Percentiles rank a stretch among this genome's conserved stretches.
These are phyloP conservation scores for Oopsacas minuta DNA, from an alignment of 37 sponge, comb jelly and placozoan genomes.

Conservation along the genomic window DNA sequence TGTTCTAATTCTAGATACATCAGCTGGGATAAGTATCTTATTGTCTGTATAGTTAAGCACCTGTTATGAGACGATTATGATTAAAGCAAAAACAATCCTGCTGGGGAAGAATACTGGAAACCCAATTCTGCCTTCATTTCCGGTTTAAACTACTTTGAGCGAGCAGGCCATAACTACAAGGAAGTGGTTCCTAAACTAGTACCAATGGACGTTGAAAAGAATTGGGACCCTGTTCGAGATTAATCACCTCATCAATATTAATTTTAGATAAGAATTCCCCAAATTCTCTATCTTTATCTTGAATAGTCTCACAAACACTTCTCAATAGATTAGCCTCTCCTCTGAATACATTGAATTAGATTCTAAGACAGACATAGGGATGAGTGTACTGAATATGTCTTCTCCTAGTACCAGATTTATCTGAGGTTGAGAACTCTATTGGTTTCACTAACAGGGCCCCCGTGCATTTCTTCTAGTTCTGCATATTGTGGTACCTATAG, in stretches of 20 bases:
- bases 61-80: too few species aligned
- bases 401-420: conserved; percentile 47
- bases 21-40: background rate
- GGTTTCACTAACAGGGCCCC: conserved; percentile 70
- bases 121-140: too few species aligned
- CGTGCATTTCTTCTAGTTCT: conserved; percentile 6
- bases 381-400: conserved; percentile 66
- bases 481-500: background rate
- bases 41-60: background rate
- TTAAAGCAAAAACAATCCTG: too few species aligned
- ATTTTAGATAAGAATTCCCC: conserved; percentile 43
- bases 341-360: conserved; percentile 70
- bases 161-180: too few species aligned
- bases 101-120: too few species aligned
- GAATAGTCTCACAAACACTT: conserved; percentile 37
- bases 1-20: background rate
- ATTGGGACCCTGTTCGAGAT: too few species aligned
- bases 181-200: too few species aligned
- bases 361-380: conserved; percentile 86
- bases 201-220: too few species aligned
- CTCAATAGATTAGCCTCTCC: conserved; percentile 68
- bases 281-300: conserved; percentile 62
- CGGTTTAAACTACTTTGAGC: too few species aligned
- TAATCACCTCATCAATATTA: conserved; percentile 51
- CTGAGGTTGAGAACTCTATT: conserved; percentile 50